These are phyloP conservation scores for Calameuta pallipes DNA, from an alignment of 2,888 invertebrate species.

Conservation along the genomic window DNA sequence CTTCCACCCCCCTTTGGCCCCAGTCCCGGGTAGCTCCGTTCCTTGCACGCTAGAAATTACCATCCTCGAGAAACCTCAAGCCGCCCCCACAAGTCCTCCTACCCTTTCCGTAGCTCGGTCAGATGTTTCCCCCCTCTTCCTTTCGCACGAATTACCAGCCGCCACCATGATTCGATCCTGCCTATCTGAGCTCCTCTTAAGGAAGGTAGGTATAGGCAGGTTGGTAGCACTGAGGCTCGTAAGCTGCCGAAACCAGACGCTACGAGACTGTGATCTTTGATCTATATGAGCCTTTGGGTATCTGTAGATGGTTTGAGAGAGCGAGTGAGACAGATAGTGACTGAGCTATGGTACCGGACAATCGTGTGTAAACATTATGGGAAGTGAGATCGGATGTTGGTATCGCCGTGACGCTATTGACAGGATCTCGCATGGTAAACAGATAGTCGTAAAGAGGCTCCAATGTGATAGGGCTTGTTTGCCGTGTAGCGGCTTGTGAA, in stretches of 20 bases:
- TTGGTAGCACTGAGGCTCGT: background rate
- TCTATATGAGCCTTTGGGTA: background rate
- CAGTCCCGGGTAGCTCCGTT: background rate
- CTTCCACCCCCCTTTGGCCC: background rate
- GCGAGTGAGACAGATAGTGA: background rate
- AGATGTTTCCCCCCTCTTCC: background rate
- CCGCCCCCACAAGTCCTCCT: background rate
- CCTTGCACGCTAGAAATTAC: background rate
- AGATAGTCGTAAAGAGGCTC: slow-evolving; percentile 23
- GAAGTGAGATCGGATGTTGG: background rate
- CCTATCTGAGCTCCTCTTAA: background rate
- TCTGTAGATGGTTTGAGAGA: background rate
- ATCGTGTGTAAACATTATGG: background rate
- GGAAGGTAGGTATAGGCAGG: background rate
- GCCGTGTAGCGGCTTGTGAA: background rate
- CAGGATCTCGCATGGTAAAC: slow-evolving; percentile 16
- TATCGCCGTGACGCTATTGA: slow-evolving; percentile 18
- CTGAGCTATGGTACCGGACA: background rate
- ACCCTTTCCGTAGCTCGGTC: background rate
- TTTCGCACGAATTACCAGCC: background rate
- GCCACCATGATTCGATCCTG: background rate
- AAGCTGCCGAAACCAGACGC: background rate
- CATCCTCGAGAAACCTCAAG: background rate
- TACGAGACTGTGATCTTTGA: background rate
- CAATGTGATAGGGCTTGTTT: slow-evolving; percentile 9